Conservation (phyloP, 2,888 invertebrate genomes). For the Ommatoiulus sabulosus region DNA sequence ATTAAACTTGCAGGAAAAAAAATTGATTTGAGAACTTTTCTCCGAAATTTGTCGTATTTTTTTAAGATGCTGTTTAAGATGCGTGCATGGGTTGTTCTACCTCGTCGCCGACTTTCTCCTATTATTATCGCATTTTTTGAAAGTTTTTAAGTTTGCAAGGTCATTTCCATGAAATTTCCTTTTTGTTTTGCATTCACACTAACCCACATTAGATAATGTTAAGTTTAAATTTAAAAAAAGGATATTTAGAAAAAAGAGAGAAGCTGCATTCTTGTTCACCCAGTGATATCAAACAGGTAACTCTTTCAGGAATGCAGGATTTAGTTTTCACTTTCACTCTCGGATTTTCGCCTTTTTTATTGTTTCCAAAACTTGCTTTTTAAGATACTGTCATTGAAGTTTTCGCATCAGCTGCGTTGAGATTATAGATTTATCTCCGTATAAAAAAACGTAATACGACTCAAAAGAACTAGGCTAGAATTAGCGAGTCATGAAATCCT, state of each 20-base stretch:
- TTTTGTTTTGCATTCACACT: constrained; percentile 38
- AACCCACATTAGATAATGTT: constrained; percentile 41
- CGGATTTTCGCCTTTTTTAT: neutral
- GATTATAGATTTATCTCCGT: constrained; percentile 27
- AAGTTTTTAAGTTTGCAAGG: constrained; percentile 25
- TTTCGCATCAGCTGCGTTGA: constrained; percentile 31
- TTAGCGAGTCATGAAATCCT: constrained; percentile 48
- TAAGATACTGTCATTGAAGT: constrained; percentile 12
- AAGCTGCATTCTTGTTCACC: constrained; percentile 22
- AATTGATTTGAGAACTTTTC: neutral
- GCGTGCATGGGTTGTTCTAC: neutral
- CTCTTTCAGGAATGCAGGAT: neutral
- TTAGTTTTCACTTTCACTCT: neutral
- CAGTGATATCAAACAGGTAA: constrained; percentile 23
- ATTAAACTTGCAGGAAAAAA: neutral
- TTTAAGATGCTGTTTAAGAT: neutral
- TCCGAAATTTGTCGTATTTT: neutral
- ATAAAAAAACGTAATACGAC: neutral
- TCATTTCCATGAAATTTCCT: constrained; percentile 28
- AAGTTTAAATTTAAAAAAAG: neutral
- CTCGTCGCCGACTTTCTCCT: neutral
- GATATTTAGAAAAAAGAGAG: neutral
- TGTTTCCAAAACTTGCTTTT: neutral
- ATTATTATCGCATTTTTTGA: neutral
- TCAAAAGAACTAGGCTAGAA: constrained; percentile 7